Evolutionary conservation across 2,888 invertebrate genomes (phyloP).

Genomic region (Microchrysa polita): DNA sequence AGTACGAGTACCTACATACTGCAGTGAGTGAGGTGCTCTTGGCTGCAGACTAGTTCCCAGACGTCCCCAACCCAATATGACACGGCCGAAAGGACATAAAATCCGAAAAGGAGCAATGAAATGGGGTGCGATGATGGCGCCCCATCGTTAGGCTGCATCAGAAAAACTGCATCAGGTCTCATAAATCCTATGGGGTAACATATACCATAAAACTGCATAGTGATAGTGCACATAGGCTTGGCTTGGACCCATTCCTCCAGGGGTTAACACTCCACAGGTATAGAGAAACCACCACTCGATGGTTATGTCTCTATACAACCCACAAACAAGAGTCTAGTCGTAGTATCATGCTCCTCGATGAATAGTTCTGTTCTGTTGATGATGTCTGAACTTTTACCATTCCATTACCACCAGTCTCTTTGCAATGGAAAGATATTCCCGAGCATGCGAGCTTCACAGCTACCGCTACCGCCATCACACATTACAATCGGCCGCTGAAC

Average conservation of each 20-base stretch:
- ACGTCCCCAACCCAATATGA: slow-evolving; percentile 17
- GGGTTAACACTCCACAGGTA: background rate
- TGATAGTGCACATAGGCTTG: background rate
- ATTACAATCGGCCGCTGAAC: slow-evolving; percentile 13
- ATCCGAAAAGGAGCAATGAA: background rate
- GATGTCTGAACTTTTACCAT: too few species aligned
- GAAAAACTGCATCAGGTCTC: slow-evolving; percentile 15
- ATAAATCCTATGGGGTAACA: slow-evolving; percentile 33
- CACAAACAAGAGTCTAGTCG: too few species aligned
- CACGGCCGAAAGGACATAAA: slow-evolving; percentile 11
- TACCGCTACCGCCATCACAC: background rate
- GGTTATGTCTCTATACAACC: background rate
- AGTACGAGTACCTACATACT: too few species aligned
- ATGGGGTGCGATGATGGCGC: slow-evolving; percentile 1
- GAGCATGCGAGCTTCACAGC: background rate
- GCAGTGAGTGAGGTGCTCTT: background rate
- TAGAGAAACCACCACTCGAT: background rate
- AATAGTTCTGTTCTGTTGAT: too few species aligned
- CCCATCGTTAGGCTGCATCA: background rate
- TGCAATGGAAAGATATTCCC: background rate
- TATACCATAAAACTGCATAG: slow-evolving; percentile 31
- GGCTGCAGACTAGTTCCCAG: slow-evolving; percentile 31
- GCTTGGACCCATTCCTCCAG: background rate
- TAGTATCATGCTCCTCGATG: too few species aligned
- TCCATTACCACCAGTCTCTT: too few species aligned